phyloP scores from a whole-genome alignment of 2,797 vertebrate species.

The Notolepis coatsorum region DNA sequence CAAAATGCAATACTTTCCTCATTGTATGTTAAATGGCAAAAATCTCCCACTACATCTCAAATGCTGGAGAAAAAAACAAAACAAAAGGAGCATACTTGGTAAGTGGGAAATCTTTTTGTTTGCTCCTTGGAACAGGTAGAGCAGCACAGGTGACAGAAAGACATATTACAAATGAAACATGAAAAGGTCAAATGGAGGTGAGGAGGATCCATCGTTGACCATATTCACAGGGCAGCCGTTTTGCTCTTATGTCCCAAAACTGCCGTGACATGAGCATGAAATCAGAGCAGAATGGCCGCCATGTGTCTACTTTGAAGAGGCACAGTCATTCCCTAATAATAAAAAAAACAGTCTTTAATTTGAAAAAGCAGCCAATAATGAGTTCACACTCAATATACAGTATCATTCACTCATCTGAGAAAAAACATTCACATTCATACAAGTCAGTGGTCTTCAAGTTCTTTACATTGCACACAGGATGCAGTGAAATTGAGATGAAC shows the following conservation, averaged over 20 bases:
- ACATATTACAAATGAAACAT: conserved; percentile 18
- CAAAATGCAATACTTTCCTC: too few relatives aligned
- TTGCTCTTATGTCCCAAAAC: too few relatives aligned
- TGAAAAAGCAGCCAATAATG: not conserved
- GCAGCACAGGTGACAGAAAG: conserved; percentile 9
- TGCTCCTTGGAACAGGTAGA: conserved; percentile 21
- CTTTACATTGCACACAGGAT: conserved; percentile 14
- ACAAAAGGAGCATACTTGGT: conserved; percentile 21
- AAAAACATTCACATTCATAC: conserved; percentile 24
- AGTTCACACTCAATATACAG: not conserved
- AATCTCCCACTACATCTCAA: not conserved
- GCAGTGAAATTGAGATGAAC: conserved; percentile 13
- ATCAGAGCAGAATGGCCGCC: too few relatives aligned
- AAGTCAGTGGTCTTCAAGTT: conserved; percentile 6
- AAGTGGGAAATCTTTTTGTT: conserved; percentile 32
- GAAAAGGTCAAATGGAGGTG: not conserved
- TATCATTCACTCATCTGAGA: not conserved
- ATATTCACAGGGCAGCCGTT: too few relatives aligned
- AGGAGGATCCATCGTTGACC: conserved; percentile 4
- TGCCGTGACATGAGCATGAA: too few relatives aligned
- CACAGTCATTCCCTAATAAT: not conserved
- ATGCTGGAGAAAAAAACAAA: conserved; percentile 12
- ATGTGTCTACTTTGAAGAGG: not conserved
- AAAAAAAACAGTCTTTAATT: conserved; percentile 7
- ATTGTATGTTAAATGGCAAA: not conserved